These are phyloP conservation scores for Papilio polytes DNA, from an alignment of 1,140 invertebrate species.

Conservation along the genomic window DNA sequence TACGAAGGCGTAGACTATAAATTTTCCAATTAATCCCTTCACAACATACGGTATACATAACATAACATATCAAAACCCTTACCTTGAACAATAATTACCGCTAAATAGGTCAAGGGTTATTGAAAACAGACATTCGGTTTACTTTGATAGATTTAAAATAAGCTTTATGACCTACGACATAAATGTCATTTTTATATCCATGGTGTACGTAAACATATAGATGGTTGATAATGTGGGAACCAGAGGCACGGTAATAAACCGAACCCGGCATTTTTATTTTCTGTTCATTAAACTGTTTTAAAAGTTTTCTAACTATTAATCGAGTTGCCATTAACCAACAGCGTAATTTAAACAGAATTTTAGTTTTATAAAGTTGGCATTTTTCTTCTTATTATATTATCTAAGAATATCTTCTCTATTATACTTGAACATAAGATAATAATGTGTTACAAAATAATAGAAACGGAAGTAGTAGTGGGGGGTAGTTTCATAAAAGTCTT, in stretches of 20 bases:
- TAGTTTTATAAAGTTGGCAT: not conserved
- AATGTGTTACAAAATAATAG: too few relatives aligned
- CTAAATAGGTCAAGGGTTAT: conserved; percentile 26
- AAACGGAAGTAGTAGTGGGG: too few relatives aligned
- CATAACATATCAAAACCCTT: conserved; percentile 2
- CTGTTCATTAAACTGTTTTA: not conserved
- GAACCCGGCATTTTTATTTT: not conserved
- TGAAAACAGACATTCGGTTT: not conserved
- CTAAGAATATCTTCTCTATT: not conserved
- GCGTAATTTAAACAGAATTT: not conserved
- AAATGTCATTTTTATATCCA: conserved; percentile 2
- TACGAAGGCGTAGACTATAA: not conserved
- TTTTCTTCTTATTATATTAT: not conserved
- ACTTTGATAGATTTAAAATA: not conserved
- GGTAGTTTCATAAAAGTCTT: too few relatives aligned
- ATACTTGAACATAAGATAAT: too few relatives aligned
- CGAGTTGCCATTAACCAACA: not conserved
- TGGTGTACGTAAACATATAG: not conserved
- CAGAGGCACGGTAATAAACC: not conserved
- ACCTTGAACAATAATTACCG: conserved; percentile 6
- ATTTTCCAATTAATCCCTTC: conserved; percentile 5
- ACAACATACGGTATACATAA: conserved; percentile 14
- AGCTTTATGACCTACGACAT: not conserved
- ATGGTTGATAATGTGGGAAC: conserved; percentile 12
- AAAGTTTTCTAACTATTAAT: not conserved